Percentiles rank a stretch among this genome's conserved stretches.
Conservation (phyloP, 2,113 vertebrate species). For the Sigmodon hispidus region DNA sequence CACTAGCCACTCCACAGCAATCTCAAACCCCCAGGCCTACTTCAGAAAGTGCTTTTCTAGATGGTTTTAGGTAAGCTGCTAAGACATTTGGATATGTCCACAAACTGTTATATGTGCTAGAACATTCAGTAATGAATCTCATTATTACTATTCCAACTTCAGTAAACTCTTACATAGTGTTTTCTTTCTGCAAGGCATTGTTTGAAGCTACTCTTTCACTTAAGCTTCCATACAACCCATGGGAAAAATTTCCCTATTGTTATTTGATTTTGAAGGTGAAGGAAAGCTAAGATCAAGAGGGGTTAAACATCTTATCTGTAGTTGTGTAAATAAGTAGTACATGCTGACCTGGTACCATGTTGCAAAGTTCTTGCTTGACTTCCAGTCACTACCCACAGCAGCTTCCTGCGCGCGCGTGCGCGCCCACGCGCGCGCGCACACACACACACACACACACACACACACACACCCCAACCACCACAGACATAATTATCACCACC, state of each 20-base stretch:
- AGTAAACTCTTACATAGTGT: background rate
- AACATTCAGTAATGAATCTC: background rate
- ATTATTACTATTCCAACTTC: background rate
- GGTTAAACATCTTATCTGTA: background rate
- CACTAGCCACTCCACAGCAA: accelerated
- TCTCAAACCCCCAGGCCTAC: background rate
- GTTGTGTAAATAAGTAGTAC: background rate
- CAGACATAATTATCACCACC: too few species aligned
- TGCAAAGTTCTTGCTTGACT: background rate
- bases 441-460: too few species aligned
- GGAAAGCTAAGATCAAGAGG: background rate
- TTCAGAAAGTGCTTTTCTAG: background rate
- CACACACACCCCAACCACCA: background rate
- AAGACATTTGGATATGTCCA: background rate
- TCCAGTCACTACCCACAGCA: background rate
- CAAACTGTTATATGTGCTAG: accelerated
- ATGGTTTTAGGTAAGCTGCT: background rate
- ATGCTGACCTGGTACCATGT: too few species aligned
- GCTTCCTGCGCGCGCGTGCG: background rate
- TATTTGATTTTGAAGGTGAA: background rate
- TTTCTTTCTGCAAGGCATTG: background rate
- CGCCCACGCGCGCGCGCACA: too few species aligned
- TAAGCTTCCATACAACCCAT: background rate
- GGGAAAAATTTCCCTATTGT: background rate
- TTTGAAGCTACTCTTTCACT: background rate